Evolutionary conservation across 1,140 invertebrate species (phyloP), one percentile per base, ranked within the genome.

Genomic region (Dreissena rostriformis): DNA sequence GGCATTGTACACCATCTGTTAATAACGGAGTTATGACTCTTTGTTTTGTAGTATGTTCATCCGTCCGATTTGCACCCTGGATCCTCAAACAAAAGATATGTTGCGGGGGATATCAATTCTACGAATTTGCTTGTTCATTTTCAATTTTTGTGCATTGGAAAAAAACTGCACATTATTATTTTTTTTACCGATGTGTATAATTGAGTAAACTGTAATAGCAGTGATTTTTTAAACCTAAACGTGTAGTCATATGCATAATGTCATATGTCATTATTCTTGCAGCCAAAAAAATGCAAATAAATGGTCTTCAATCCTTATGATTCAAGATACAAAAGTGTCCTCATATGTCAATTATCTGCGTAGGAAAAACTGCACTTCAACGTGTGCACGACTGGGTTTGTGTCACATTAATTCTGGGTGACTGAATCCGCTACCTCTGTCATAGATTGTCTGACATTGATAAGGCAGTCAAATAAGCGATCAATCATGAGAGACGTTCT

Each of bases 361-460:
- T 14, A 67, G 29, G 24, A 29, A 67, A 14, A 67, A n/a, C 14
- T 67, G 24, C 29, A 28, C 24, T 67, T 24, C 22, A 4, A 4
- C 19, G 61, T n/a, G 65, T 24, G 24, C n/a, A 10, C 29, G 10
- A 15, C 8, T 67, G 24, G 29, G 24, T 15, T 67, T 15, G 24
- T 24, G 29, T 28, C 29, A 28, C 24, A 15, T 67, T 67, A 28
- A 67, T 28, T 28, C 8, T 28, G 15, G 24, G 14, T 67, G 65
- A 24, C 24, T 22, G 22, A 22, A 39, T 8, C 22, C 8, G 65
- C 29, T 67, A 67, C 14, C 65, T 10, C 29, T 15, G 22, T 19
- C 29, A 28, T 6, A 74, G 53, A 74, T 74, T 57, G 72, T 74
- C 72, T 74, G 24, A 28, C 5, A 57, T 52, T 28, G 72, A 74